A percentile compares a stretch with the other conserved stretches of the same genome.
Conservation (phyloP, 1,140 invertebrate genomes). For the Laupala kohalensis region DNA sequence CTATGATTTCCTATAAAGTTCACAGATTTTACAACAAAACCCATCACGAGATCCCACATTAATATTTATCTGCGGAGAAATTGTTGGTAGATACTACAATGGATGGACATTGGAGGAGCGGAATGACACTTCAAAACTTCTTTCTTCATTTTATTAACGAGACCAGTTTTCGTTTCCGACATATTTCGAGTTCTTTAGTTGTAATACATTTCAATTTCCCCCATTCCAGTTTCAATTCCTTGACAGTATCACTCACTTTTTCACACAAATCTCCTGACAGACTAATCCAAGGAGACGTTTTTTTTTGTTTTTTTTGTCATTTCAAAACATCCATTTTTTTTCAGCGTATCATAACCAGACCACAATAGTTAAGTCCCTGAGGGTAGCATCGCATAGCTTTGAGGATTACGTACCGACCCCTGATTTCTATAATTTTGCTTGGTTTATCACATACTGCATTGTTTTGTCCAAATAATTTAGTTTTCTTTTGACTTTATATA, state of each 20-base stretch:
- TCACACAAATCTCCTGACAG: not conserved
- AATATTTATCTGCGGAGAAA: not conserved
- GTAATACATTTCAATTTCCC: not conserved
- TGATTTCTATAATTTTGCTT: too few relatives aligned
- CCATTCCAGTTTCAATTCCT: not conserved
- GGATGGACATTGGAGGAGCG: not conserved
- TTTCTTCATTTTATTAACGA: not conserved
- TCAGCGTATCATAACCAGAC: too few relatives aligned
- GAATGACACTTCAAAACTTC: not conserved
- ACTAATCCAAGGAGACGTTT: too few relatives aligned
- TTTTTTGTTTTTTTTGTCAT: too few relatives aligned
- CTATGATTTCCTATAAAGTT: constrained; percentile 25
- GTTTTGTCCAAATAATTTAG: too few relatives aligned
- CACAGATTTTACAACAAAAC: constrained; percentile 22
- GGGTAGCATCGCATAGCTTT: too few relatives aligned
- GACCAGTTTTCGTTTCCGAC: not conserved
- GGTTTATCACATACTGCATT: too few relatives aligned
- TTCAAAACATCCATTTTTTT: too few relatives aligned
- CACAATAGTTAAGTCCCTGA: too few relatives aligned
- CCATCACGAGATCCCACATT: constrained; percentile 21
- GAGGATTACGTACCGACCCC: too few relatives aligned
- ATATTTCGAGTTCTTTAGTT: not conserved
- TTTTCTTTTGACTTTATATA: too few relatives aligned
- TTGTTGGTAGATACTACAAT: not conserved
- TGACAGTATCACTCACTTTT: not conserved